Evolutionary conservation across 2,113 vertebrate species (phyloP).

Genomic region (Xiphophorus maculatus): DNA sequence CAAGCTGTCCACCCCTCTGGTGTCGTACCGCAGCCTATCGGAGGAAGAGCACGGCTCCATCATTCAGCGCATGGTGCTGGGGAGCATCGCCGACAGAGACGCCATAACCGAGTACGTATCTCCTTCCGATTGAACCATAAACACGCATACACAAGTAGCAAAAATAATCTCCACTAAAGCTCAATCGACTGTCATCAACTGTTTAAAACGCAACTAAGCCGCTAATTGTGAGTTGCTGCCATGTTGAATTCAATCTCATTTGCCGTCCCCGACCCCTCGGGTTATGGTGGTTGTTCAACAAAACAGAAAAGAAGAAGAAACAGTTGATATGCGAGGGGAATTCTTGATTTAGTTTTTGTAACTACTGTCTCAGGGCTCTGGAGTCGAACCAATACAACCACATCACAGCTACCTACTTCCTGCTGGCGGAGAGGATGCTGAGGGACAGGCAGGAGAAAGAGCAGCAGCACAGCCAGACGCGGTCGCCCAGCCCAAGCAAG

Average conservation of each 20-base stretch:
- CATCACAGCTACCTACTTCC: conserved; percentile 98
- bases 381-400: conserved; percentile 99
- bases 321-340: neutral
- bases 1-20: conserved; percentile 94
- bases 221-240: conserved; percentile 29
- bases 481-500: conserved; percentile 97
- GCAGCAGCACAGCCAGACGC: conserved; percentile 85
- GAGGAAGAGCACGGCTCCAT: conserved; percentile 98
- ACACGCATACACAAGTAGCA: neutral
- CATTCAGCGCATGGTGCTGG: conserved; percentile 97
- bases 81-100: conserved; percentile 93
- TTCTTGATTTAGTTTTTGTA: neutral
- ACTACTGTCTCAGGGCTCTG: conserved; percentile 83
- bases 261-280: neutral
- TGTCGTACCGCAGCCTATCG: conserved; percentile 95
- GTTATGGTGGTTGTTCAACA: conserved; percentile 15
- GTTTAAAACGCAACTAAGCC: conserved; percentile 46
- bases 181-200: conserved; percentile 40
- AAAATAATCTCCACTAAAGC: conserved; percentile 1
- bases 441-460: conserved; percentile 96
- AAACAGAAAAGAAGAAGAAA: neutral
- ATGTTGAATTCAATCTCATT: conserved; percentile 48
- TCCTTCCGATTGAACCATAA: neutral
- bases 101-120: conserved; percentile 91
- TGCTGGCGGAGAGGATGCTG: conserved; percentile 95